These are phyloP conservation scores for Tursiops truncatus DNA, from an alignment of 2,113 vertebrate species.

Conservation along the genomic window DNA sequence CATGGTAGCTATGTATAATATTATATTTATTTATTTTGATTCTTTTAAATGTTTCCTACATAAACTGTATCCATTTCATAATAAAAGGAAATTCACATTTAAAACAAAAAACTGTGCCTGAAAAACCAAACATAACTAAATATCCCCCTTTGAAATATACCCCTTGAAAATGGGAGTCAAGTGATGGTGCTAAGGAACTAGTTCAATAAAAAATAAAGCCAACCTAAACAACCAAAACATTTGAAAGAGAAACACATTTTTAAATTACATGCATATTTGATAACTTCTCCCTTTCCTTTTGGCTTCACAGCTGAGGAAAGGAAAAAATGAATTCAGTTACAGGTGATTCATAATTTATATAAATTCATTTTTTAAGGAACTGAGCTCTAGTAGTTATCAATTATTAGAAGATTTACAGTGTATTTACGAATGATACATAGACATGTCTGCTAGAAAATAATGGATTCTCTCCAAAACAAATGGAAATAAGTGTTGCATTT, in stretches of 20 bases:
- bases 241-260: conserved; percentile 14
- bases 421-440: conserved; percentile 58
- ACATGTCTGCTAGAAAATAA: conserved; percentile 62
- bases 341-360: conserved; percentile 62
- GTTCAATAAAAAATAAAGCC: neutral
- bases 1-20: neutral
- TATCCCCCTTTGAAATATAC: neutral
- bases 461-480: conserved; percentile 62
- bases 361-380: conserved; percentile 54
- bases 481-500: conserved; percentile 73
- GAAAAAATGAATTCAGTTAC: conserved; percentile 60
- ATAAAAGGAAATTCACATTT: conserved; percentile 7
- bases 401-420: conserved; percentile 75
- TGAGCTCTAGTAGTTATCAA: conserved; percentile 52
- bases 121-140: neutral
- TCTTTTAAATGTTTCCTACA: neutral
- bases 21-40: neutral
- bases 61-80: neutral
- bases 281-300: neutral
- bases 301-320: neutral
- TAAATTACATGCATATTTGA: neutral
- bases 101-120: neutral
- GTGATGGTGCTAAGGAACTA: neutral
- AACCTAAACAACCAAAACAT: neutral
- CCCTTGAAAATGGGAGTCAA: neutral